Conservation (phyloP, 2,113 vertebrate genomes). For the Chaetodon auriga region DNA sequence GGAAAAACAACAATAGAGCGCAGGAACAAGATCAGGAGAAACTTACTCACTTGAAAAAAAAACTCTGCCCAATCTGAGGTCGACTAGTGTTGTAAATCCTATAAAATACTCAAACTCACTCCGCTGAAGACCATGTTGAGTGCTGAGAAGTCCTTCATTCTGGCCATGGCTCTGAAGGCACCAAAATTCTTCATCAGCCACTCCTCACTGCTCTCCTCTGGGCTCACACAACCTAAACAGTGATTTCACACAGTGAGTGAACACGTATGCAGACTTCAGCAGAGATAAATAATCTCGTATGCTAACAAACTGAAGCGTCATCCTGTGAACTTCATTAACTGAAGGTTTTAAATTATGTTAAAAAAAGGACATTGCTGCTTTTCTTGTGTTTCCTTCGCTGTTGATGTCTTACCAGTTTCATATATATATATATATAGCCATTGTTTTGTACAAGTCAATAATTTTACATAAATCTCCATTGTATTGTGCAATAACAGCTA, state of each 20-base stretch:
- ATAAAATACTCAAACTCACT: constrained; percentile 69
- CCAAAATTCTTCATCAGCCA: constrained; percentile 86
- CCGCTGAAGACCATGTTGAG: constrained; percentile 83
- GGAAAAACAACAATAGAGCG: not conserved
- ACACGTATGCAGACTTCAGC: not conserved
- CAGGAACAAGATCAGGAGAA: not conserved
- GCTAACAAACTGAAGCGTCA: not conserved
- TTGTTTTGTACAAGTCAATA: too few relatives aligned
- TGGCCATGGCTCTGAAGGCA: constrained; percentile 76
- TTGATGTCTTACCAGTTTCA: too few relatives aligned
- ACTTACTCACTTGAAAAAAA: not conserved
- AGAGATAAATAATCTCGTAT: not conserved
- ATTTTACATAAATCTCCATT: too few relatives aligned
- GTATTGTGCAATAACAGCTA: too few relatives aligned
- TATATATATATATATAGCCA: too few relatives aligned
- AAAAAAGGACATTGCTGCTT: too few relatives aligned
- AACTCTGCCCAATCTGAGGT: not conserved
- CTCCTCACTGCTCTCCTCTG: constrained; percentile 67
- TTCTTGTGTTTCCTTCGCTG: too few relatives aligned
- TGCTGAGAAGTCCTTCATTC: constrained; percentile 77
- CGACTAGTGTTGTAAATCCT: not conserved
- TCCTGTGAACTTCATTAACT: too few relatives aligned
- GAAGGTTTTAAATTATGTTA: too few relatives aligned
- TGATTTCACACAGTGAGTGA: constrained; percentile 9
- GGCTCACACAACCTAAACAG: constrained; percentile 75